These are phyloP conservation scores for Boloria selene DNA, from an alignment of 2,888 invertebrate species.

Conservation along the genomic window DNA sequence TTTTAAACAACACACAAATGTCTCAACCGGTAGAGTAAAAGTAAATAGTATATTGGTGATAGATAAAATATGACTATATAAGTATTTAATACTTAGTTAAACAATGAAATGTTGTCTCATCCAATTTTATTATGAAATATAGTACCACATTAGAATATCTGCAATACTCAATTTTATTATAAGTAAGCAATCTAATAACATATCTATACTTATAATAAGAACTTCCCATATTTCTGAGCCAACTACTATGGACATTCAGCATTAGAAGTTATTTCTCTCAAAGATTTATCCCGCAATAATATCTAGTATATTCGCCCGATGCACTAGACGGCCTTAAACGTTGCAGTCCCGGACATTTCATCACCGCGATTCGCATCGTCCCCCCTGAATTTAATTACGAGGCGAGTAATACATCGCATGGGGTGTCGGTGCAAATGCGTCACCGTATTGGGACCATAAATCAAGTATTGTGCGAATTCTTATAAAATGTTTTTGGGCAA, in stretches of 20 bases:
- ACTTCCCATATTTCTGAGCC: not conserved
- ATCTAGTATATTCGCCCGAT: slow-evolving; percentile 10
- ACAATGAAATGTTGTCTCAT: too few species aligned
- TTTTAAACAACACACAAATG: too few species aligned
- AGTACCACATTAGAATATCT: too few species aligned
- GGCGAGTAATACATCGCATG: slow-evolving; percentile 48
- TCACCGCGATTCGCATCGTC: slow-evolving; percentile 37
- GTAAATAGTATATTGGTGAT: too few species aligned
- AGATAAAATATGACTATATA: too few species aligned
- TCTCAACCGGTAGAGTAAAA: too few species aligned
- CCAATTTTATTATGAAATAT: too few species aligned
- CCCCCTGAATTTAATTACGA: slow-evolving; percentile 57
- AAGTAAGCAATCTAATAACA: not conserved
- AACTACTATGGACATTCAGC: not conserved
- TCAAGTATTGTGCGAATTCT: slow-evolving; percentile 8
- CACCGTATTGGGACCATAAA: slow-evolving; percentile 23
- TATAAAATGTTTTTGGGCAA: slow-evolving; percentile 13
- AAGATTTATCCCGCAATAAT: slow-evolving; percentile 25
- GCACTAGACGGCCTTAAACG: slow-evolving; percentile 25
- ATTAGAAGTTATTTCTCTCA: slow-evolving; percentile 11
- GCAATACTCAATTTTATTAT: too few species aligned
- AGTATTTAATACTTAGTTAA: too few species aligned
- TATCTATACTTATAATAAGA: too few species aligned
- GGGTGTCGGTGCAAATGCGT: slow-evolving; percentile 39
- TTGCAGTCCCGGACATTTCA: slow-evolving; percentile 45